Percentiles rank a stretch among this genome's conserved stretches.
phyloP scores from a whole-genome alignment of 2,888 invertebrate genomes.

The Meiosimyza decipiens region DNA sequence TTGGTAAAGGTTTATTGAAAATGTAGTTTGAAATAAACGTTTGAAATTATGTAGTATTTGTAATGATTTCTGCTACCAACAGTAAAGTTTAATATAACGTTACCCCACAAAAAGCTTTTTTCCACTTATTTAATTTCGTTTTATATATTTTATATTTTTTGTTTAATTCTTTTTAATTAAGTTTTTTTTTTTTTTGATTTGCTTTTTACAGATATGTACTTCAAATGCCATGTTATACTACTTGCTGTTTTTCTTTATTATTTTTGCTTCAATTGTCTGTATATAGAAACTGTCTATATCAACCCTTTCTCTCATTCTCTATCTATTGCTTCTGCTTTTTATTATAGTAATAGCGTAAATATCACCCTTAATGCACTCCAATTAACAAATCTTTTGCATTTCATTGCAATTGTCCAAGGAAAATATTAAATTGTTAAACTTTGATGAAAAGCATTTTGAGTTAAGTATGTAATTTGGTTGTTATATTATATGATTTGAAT shows the following conservation, averaged over 20 bases:
- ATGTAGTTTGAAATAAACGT: too few species aligned
- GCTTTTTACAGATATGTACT: constrained; percentile 10
- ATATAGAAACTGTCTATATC: too few species aligned
- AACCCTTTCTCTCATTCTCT: too few species aligned
- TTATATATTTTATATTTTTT: constrained; percentile 23
- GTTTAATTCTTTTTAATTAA: constrained; percentile 24
- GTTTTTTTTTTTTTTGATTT: constrained; percentile 29
- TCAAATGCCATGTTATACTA: not conserved
- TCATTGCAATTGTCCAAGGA: constrained; percentile 39
- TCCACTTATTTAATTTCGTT: not conserved
- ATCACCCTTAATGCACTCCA: not conserved
- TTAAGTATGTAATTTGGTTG: not conserved
- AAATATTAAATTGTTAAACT: constrained; percentile 37
- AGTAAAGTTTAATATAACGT: constrained; percentile 18
- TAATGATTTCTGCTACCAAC: constrained; percentile 13
- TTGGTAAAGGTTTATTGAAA: too few species aligned
- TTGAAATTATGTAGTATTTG: too few species aligned
- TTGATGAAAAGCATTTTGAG: constrained; percentile 14
- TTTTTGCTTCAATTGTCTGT: too few species aligned
- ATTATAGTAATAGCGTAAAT: not conserved
- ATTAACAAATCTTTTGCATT: not conserved
- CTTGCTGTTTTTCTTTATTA: not conserved
- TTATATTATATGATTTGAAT: not conserved
- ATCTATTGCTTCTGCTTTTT: too few species aligned
- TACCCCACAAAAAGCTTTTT: not conserved